Evolutionary conservation across 1,140 invertebrate genomes (phyloP).

Genomic region (Trinorchestia longiramus): DNA sequence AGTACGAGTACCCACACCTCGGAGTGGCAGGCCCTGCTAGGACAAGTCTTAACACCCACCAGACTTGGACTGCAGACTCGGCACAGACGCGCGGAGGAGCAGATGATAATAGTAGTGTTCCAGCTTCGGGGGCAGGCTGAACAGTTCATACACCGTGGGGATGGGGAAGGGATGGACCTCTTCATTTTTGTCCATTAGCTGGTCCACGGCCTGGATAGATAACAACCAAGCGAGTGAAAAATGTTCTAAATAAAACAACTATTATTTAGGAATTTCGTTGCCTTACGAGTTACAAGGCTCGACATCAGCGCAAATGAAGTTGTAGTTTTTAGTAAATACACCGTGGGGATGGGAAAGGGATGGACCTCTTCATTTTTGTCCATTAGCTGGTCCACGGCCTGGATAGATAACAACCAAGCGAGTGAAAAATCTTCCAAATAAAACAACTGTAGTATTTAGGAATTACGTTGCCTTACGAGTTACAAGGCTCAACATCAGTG

Average conservation of each 20-base stretch:
- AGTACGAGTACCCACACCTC: too few relatives aligned
- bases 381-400: not conserved
- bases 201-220: not conserved
- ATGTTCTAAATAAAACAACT: too few relatives aligned
- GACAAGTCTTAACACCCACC: not conserved
- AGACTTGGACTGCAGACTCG: not conserved
- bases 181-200: not conserved
- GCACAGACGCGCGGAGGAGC: not conserved
- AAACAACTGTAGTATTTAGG: too few relatives aligned
- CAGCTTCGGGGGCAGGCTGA: not conserved
- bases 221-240: not conserved
- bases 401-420: not conserved
- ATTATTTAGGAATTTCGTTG: too few relatives aligned
- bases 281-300: too few relatives aligned
- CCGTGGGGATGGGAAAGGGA: not conserved
- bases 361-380: not conserved
- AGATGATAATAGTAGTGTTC: not conserved
- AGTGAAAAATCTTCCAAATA: too few relatives aligned
- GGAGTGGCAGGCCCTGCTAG: too few relatives aligned
- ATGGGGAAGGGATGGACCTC: not conserved
- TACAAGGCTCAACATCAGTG: too few relatives aligned
- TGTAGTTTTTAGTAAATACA: too few relatives aligned
- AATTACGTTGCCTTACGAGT: too few relatives aligned
- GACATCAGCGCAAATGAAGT: too few relatives aligned
- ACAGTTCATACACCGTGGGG: not conserved